phyloP scores from a whole-genome alignment of 2,113 vertebrate species.

The Xerus inauris region DNA sequence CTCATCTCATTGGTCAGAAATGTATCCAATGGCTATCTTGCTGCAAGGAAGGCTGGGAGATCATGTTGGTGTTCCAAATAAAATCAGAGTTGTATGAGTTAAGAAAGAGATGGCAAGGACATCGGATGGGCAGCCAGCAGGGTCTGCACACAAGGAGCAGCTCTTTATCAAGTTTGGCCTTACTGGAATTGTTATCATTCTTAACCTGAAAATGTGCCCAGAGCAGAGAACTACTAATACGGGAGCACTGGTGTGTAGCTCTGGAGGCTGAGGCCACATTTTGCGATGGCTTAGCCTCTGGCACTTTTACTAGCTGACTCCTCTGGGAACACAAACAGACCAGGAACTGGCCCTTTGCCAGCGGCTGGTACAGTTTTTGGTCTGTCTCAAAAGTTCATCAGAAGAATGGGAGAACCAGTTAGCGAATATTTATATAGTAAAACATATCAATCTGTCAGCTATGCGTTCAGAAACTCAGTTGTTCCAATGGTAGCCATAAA shows the following conservation, averaged over 20 bases:
- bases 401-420: background rate
- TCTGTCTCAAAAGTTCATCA: background rate
- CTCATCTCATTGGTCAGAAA: background rate
- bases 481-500: background rate
- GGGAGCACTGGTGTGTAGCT: background rate
- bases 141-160: background rate
- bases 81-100: background rate
- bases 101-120: background rate
- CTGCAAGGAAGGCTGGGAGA: background rate
- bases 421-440: background rate
- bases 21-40: background rate
- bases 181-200: background rate
- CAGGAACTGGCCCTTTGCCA: background rate
- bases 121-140: background rate
- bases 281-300: too few relatives aligned
- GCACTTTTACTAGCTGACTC: background rate
- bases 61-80: background rate
- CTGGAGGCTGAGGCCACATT: background rate
- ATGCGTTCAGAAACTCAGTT: background rate
- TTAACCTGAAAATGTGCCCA: background rate
- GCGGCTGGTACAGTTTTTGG: background rate
- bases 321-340: background rate
- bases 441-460: background rate
- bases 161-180: background rate
- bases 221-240: background rate